Evolutionary conservation across 2,888 invertebrate species (phyloP).

Genomic region (Hydrotaea cyrtoneurina): DNA sequence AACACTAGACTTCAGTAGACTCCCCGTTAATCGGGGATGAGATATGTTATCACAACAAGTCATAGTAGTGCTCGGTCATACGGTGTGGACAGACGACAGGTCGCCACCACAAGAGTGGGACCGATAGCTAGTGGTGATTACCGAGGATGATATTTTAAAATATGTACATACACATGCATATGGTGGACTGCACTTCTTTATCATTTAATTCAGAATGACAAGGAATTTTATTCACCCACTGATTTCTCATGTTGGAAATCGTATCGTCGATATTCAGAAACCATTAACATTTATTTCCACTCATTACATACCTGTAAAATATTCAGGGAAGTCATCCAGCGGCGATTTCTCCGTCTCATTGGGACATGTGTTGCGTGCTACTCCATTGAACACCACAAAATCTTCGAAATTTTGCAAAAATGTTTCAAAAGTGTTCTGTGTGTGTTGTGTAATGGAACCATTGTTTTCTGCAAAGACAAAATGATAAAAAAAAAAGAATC

Average conservation of each 20-base stretch:
- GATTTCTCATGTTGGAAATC: too few species aligned
- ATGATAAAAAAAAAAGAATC: neutral
- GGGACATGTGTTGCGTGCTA: slow-evolving; percentile 70
- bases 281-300: too few species aligned
- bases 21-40: neutral
- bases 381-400: slow-evolving; percentile 55
- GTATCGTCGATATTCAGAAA: too few species aligned
- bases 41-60: slow-evolving; percentile 37
- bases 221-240: too few species aligned
- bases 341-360: slow-evolving; percentile 71
- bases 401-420: slow-evolving; percentile 70
- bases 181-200: too few species aligned
- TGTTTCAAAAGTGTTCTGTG: slow-evolving; percentile 74
- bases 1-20: slow-evolving; percentile 41
- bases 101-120: neutral
- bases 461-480: slow-evolving; percentile 69
- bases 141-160: neutral
- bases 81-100: neutral
- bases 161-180: too few species aligned
- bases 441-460: slow-evolving; percentile 71
- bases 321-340: slow-evolving; percentile 76
- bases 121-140: neutral
- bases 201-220: neutral
- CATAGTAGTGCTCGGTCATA: neutral
- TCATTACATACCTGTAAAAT: slow-evolving; percentile 74